phyloP scores from a whole-genome alignment of 1,140 invertebrate species.

The Drosophila watanabei region DNA sequence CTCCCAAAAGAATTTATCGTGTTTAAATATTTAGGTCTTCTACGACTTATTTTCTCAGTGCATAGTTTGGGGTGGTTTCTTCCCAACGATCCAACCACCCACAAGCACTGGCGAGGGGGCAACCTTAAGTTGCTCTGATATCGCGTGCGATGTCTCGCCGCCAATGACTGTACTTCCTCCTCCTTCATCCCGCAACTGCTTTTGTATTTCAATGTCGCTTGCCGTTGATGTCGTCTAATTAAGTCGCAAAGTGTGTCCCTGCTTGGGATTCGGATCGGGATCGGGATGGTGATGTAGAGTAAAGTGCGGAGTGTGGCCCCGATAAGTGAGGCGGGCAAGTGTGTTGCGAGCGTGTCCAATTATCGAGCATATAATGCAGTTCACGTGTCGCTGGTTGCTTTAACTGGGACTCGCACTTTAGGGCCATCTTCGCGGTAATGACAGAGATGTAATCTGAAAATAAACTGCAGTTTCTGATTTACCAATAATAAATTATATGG shows the following conservation, averaged over 20 bases:
- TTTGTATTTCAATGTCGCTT: slow-evolving; percentile 45
- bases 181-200: slow-evolving; percentile 12
- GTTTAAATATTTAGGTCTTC: background rate
- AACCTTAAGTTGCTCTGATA: slow-evolving; percentile 16
- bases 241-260: slow-evolving; percentile 81
- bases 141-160: slow-evolving; percentile 48
- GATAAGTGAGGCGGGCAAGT: slow-evolving; percentile 62
- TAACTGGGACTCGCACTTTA: slow-evolving; percentile 25
- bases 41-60: slow-evolving; percentile 8
- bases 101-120: background rate
- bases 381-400: slow-evolving; percentile 64
- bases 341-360: slow-evolving; percentile 74
- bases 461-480: slow-evolving; percentile 30
- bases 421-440: slow-evolving; percentile 27
- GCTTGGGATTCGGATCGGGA: slow-evolving; percentile 50
- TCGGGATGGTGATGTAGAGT: slow-evolving; percentile 10
- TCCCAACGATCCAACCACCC: slow-evolving; percentile 23
- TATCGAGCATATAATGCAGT: slow-evolving; percentile 76
- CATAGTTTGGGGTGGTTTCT: slow-evolving; percentile 48
- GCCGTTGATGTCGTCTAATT: slow-evolving; percentile 69
- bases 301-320: slow-evolving; percentile 66
- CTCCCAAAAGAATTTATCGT: background rate
- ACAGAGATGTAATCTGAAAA: slow-evolving; percentile 42
- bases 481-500: slow-evolving; percentile 25
- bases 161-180: slow-evolving; percentile 38